A percentile compares a stretch with the other conserved stretches of the same genome.
These are phyloP conservation scores for Drosophila subpulchrella DNA, from an alignment of 1,140 invertebrate genomes.

Conservation along the genomic window DNA sequence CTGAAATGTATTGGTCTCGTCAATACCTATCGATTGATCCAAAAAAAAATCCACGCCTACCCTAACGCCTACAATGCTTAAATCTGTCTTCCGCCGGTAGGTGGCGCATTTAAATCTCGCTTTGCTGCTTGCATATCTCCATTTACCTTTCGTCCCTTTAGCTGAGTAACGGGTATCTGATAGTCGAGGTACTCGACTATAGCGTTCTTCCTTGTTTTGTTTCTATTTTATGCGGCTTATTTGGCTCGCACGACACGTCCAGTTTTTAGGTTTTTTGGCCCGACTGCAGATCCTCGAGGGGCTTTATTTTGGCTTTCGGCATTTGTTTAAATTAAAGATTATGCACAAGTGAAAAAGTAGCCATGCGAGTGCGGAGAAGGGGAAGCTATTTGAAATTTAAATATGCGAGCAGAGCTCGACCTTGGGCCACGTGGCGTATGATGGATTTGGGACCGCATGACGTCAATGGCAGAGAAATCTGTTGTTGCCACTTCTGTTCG, in stretches of 20 bases:
- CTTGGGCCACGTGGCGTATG: slow-evolving; percentile 56
- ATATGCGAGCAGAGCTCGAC: slow-evolving; percentile 52
- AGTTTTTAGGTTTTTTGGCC: slow-evolving; percentile 59
- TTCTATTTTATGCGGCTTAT: slow-evolving; percentile 68
- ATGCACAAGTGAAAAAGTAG: slow-evolving; percentile 59
- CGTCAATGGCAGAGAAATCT: slow-evolving; percentile 39
- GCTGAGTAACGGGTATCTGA: too few relatives aligned
- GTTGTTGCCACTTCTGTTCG: background rate
- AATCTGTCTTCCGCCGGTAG: too few relatives aligned
- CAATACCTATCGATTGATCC: too few relatives aligned
- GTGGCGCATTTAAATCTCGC: too few relatives aligned
- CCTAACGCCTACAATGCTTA: too few relatives aligned
- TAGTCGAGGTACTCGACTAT: too few relatives aligned
- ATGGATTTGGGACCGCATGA: slow-evolving; percentile 44
- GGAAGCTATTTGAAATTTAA: slow-evolving; percentile 66
- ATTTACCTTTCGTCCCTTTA: too few relatives aligned
- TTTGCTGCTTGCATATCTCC: too few relatives aligned
- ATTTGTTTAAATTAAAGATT: slow-evolving; percentile 82
- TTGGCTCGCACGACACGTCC: slow-evolving; percentile 69
- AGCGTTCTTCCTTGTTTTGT: too few relatives aligned
- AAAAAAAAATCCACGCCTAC: too few relatives aligned
- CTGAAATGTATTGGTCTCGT: too few relatives aligned
- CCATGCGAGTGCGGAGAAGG: slow-evolving; percentile 8
- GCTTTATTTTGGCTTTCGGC: slow-evolving; percentile 71
- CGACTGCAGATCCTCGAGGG: slow-evolving; percentile 49